A percentile compares a stretch with the other conserved stretches of the same genome.
phyloP scores from a whole-genome alignment of 2,888 invertebrate genomes.

The Hypena proboscidalis region DNA sequence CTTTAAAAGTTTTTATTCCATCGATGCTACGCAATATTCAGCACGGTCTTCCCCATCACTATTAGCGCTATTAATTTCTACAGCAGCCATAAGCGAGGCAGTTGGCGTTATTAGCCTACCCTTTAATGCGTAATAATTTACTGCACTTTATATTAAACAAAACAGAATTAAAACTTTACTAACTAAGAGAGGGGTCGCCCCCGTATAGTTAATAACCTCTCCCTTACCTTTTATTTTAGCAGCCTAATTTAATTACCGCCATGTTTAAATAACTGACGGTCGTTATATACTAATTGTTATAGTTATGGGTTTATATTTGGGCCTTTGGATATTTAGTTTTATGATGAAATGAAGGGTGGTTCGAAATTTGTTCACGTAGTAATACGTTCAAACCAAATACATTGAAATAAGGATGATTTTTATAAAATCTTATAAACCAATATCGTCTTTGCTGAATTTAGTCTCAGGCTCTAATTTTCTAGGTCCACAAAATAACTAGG shows the following conservation, averaged over 20 bases:
- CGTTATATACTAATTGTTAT: slow-evolving; percentile 10
- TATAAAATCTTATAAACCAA: too few species aligned
- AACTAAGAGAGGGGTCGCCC: slow-evolving; percentile 55
- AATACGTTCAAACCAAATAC: too few species aligned
- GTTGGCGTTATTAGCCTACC: slow-evolving; percentile 81
- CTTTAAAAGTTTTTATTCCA: too few species aligned
- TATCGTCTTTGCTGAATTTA: too few species aligned
- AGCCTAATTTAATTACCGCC: slow-evolving; percentile 38
- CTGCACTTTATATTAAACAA: slow-evolving; percentile 81
- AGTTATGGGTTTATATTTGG: slow-evolving; percentile 5
- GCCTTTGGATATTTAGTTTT: background rate
- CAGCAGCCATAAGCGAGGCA: slow-evolving; percentile 77
- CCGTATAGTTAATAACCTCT: slow-evolving; percentile 42
- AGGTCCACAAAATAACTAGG: too few species aligned
- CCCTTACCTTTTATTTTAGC: slow-evolving; percentile 32
- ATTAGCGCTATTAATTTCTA: slow-evolving; percentile 75
- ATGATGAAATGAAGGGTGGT: background rate
- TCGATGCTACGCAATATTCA: too few species aligned
- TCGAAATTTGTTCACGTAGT: too few species aligned
- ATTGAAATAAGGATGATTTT: too few species aligned
- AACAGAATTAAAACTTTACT: slow-evolving; percentile 80
- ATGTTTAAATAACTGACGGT: slow-evolving; percentile 18
- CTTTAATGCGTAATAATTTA: slow-evolving; percentile 83
- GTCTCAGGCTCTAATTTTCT: too few species aligned
- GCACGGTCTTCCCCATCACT: slow-evolving; percentile 49